Conservation (phyloP, 2,797 vertebrate genomes). For the Yasuhikotakia modesta region DNA sequence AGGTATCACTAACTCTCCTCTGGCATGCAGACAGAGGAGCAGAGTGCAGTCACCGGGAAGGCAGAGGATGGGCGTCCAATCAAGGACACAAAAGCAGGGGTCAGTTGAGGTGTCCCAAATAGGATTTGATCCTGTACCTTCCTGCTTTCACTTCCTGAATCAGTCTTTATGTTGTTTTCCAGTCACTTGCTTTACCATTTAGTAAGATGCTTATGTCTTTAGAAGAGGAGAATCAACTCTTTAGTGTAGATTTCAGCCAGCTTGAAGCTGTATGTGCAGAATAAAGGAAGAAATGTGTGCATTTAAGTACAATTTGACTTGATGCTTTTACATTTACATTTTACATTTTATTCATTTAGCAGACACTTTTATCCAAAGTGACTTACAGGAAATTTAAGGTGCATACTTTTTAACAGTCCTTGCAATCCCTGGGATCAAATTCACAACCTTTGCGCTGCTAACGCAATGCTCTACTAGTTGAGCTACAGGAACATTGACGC, state of each 20-base stretch:
- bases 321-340: neutral
- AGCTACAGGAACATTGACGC: too few species aligned
- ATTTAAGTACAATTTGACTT: neutral
- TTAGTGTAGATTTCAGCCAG: constrained; percentile 4
- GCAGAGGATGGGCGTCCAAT: neutral
- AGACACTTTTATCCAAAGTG: too few species aligned
- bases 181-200: too few species aligned
- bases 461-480: too few species aligned
- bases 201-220: too few species aligned
- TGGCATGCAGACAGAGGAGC: neutral
- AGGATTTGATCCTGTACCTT: constrained; percentile 4
- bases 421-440: too few species aligned
- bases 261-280: neutral
- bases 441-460: too few species aligned
- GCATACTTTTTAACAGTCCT: too few species aligned
- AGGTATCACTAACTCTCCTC: constrained; percentile 31
- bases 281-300: neutral
- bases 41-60: constrained; percentile 9
- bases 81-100: constrained; percentile 28
- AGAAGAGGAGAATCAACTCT: constrained; percentile 19
- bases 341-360: too few species aligned
- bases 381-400: too few species aligned
- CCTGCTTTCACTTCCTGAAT: neutral
- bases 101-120: neutral
- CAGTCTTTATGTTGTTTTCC: neutral